Evolutionary conservation across 2,888 invertebrate species (phyloP), one percentile per base, ranked within the genome.

Genomic region (Sisyra nigra): DNA sequence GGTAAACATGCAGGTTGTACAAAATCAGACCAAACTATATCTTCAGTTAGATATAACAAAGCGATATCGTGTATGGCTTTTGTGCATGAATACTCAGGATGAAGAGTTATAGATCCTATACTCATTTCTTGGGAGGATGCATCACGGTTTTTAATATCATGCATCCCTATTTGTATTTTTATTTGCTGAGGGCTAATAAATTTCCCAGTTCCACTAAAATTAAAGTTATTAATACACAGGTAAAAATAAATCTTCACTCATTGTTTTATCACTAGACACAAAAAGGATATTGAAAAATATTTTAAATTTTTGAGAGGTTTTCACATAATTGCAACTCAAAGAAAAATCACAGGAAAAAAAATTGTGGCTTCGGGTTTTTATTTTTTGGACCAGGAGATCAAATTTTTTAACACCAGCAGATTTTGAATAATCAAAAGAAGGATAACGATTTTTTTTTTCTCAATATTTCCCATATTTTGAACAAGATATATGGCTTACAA

Each of bases 1-100:
- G 84, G 81, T 2, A 91, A 65, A 56, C 91, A 91, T 9, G 80
- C 82, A 2, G 91, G 89, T 53, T 74, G 69, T 9, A 84, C 71
- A 44, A 69, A 69, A n/a, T 71, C 68, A 7, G 76, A 73, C 78
- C 82, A 88, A 31, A 59, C 57, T 10, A 88, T 65, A 45, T 76
- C 74, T 7, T 67, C 63, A 2, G 60, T 62, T 14, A 88, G 65
- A 56, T 81, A 77, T 35, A 91, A 58, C 10, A 91, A 68, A 2
- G 88, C 89, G 50, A 83, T 72, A 55, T 85, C 80, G 55, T 79
- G 69, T 45, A 59, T 60, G n/a, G 69, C 67, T 52, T 66, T 67
- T 40, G 65, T 68, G 55, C 79, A 76, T 56, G 70, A 71, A 61
- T 87, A 87, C 15, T 74, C 70, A 0, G 86, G 84, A 62, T 91